Percentiles rank a stretch among this genome's conserved stretches.
Evolutionary conservation across 1,140 invertebrate genomes (phyloP).

Genomic region (Aphaenogaster floridana): DNA sequence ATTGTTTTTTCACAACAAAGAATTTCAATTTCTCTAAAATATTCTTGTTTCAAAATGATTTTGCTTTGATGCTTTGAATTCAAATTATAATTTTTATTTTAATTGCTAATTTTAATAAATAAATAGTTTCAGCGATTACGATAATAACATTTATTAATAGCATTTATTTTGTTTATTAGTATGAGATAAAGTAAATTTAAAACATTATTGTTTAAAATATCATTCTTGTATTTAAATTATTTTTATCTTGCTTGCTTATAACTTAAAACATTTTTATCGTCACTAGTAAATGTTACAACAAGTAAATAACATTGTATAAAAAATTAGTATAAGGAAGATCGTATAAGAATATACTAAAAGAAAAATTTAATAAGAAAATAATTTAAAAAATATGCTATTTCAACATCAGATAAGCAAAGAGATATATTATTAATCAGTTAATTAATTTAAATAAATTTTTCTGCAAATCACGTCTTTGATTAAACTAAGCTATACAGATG

Average conservation of each 20-base stretch:
- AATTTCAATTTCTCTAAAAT: not conserved
- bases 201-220: not conserved
- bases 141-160: not conserved
- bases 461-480: not conserved
- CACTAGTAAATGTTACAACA: not conserved
- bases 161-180: not conserved
- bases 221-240: not conserved
- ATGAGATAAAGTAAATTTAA: not conserved
- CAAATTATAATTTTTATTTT: not conserved
- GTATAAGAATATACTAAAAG: too few relatives aligned
- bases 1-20: not conserved
- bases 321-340: too few relatives aligned
- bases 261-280: not conserved
- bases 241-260: not conserved
- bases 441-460: not conserved
- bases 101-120: slow-evolving; percentile 7
- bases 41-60: not conserved
- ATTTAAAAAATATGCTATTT: not conserved
- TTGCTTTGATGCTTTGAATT: not conserved
- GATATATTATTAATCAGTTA: not conserved
- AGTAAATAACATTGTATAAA: not conserved
- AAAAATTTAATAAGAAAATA: not conserved
- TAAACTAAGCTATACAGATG: not conserved
- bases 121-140: not conserved
- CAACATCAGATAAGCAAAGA: not conserved